A percentile compares a stretch with the other conserved stretches of the same genome.
Conservation (phyloP, 2,888 invertebrate genomes). For the Lacanobia wlatinum region DNA sequence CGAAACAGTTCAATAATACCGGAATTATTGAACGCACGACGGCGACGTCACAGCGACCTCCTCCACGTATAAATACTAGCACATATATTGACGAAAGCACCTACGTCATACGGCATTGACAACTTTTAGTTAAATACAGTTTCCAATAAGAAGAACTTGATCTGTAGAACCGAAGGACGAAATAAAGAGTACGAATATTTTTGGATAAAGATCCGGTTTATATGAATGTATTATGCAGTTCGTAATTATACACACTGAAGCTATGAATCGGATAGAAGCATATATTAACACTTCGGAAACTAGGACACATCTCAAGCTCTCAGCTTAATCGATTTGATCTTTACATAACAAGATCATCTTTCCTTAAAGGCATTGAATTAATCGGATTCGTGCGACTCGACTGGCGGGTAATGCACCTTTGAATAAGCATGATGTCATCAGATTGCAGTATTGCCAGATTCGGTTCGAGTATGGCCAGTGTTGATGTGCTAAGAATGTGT, state of each 20-base stretch:
- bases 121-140: constrained; percentile 58
- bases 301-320: constrained; percentile 10
- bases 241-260: background rate
- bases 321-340: constrained; percentile 28
- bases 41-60: constrained; percentile 55
- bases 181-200: constrained; percentile 41
- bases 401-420: constrained; percentile 52
- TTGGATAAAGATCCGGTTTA: constrained; percentile 42
- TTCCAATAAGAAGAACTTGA: constrained; percentile 54
- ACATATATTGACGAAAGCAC: constrained; percentile 57
- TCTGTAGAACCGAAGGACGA: constrained; percentile 41
- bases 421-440: constrained; percentile 64
- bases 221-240: constrained; percentile 16
- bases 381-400: constrained; percentile 51
- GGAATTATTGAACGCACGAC: constrained; percentile 59
- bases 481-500: constrained; percentile 34
- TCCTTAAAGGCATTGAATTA: constrained; percentile 36
- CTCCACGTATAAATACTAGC: constrained; percentile 63
- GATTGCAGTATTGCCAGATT: constrained; percentile 51
- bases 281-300: constrained; percentile 19
- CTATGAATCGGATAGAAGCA: constrained; percentile 9
- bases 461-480: constrained; percentile 15
- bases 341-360: constrained; percentile 47
- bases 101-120: constrained; percentile 68
- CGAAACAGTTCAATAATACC: constrained; percentile 50